These are phyloP conservation scores for Latrodectus geometricus DNA, from an alignment of 1,140 invertebrate species.

Conservation along the genomic window DNA sequence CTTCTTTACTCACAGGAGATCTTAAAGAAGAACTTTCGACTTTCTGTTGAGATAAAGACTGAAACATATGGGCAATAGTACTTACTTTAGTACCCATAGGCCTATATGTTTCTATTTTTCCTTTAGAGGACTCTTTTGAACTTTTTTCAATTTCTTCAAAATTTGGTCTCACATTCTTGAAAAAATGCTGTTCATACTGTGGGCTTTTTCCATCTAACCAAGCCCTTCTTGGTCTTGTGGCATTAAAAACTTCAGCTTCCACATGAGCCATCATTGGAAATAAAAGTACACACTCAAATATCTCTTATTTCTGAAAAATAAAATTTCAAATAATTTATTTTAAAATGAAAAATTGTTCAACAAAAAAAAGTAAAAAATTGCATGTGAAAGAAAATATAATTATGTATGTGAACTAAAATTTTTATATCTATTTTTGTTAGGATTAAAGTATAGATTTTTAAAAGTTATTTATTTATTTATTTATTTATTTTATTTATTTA, in stretches of 20 bases:
- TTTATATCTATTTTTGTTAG: too few relatives aligned
- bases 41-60: constrained; percentile 56
- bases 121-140: constrained; percentile 67
- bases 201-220: constrained; percentile 62
- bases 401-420: too few relatives aligned
- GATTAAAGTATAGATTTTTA: too few relatives aligned
- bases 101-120: constrained; percentile 43
- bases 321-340: too few relatives aligned
- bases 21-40: constrained; percentile 40
- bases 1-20: constrained; percentile 54
- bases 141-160: constrained; percentile 72
- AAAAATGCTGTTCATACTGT: constrained; percentile 47
- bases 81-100: constrained; percentile 65
- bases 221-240: constrained; percentile 64
- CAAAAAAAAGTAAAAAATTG: too few relatives aligned
- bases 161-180: constrained; percentile 55
- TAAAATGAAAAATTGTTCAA: too few relatives aligned
- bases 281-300: too few relatives aligned
- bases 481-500: too few relatives aligned
- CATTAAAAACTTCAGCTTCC: constrained; percentile 64
- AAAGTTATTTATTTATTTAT: too few relatives aligned
- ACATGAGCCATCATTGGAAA: constrained; percentile 69
- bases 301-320: too few relatives aligned
- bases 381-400: too few relatives aligned
- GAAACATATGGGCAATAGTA: constrained; percentile 64